phyloP scores from a whole-genome alignment of 1,140 invertebrate genomes.

The Phenacoccus solenopsis region DNA sequence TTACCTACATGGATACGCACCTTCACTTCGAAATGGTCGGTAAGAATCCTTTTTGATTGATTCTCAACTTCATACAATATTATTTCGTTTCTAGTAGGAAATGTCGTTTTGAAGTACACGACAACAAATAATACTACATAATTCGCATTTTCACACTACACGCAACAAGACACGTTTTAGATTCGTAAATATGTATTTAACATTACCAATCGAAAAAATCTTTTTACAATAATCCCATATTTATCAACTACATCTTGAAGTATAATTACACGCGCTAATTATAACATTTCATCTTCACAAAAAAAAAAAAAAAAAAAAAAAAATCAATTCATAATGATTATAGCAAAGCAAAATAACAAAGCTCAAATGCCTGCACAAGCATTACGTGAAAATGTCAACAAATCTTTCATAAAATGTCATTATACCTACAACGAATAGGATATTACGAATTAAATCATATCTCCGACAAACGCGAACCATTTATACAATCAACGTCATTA shows the following conservation, averaged over 20 bases:
- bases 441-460: no score
- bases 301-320: constrained; percentile 4
- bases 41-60: no score
- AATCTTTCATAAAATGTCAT: neutral
- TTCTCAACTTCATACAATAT: no score
- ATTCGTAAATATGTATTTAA: neutral
- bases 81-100: no score
- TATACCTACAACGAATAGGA: no score
- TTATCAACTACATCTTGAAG: neutral
- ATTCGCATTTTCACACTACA: no score
- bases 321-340: neutral
- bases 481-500: neutral
- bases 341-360: neutral
- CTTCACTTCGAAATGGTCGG: no score
- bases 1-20: no score
- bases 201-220: neutral
- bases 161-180: neutral
- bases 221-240: constrained; percentile 3
- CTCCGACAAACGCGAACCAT: no score
- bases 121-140: no score
- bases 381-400: neutral
- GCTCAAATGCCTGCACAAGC: neutral
- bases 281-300: neutral
- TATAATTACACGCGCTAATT: neutral
- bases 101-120: no score